Conservation (phyloP, 2,888 invertebrate species). For the Oeneis ivallda region DNA sequence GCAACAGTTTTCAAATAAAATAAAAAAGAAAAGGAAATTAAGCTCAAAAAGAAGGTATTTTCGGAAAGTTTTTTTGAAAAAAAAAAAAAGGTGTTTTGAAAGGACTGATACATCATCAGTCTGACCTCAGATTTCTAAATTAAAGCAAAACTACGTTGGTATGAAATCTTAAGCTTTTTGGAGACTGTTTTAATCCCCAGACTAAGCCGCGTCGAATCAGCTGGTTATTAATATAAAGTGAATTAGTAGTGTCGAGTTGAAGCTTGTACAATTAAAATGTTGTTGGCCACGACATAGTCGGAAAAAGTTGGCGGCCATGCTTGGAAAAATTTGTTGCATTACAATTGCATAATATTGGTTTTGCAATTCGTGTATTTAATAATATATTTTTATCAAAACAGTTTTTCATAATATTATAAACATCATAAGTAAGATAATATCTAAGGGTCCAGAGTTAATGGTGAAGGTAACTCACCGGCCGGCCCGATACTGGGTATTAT, state of each 20-base stretch:
- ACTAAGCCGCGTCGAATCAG: background rate
- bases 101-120: too few relatives aligned
- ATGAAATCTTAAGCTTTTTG: too few relatives aligned
- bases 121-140: background rate
- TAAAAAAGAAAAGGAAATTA: too few relatives aligned
- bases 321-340: conserved; percentile 13
- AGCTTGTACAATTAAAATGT: conserved; percentile 23
- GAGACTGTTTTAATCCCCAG: background rate
- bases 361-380: conserved; percentile 2
- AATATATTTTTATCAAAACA: background rate
- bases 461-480: background rate
- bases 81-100: too few relatives aligned
- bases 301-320: conserved; percentile 4
- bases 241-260: background rate
- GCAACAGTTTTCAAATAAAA: too few relatives aligned
- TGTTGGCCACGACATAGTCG: conserved; percentile 29
- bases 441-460: background rate
- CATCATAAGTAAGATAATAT: background rate
- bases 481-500: too few relatives aligned
- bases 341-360: conserved; percentile 6
- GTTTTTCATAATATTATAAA: background rate
- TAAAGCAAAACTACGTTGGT: too few relatives aligned
- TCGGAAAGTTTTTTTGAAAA: too few relatives aligned
- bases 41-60: too few relatives aligned
- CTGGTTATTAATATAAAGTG: background rate